Base-by-base conservation (phyloP, 2,888 invertebrate species). In the Cryptocheilus praepositus region DNA sequence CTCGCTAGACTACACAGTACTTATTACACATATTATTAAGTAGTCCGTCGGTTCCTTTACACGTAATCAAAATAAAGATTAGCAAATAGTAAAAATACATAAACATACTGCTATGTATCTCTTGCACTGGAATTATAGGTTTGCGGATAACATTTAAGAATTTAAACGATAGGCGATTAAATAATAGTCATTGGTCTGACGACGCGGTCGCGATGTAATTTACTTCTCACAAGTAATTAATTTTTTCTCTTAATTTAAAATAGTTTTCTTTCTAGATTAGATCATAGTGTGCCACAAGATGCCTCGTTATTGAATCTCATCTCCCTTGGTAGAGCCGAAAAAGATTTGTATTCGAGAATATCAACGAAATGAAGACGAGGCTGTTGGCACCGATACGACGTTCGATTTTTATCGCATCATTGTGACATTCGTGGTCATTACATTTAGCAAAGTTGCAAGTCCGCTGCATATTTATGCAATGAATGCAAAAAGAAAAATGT, bases 181-280 rank as follows among this genome's bases (percentile, higher is more conserved):
- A 86, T 71, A 82, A 86, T 87, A 87, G 80, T 87, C 85, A 87
- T 87, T 87, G 86, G 87, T 87, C 85, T 85, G 81, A 82, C 81
- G 81, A 84, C 81, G 81, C 81, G 77, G 81, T 84, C 82, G 78
- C 77, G 81, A 77, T 81, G 80, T 73, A 76, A 58, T 68, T 77
- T 73, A 77, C 61, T 45, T 67, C 62, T 69, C 59, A 76, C 62
- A 64, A 73, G 70, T 71, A 74, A 70, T 51, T 15, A 46, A 22
- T 18, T 52, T 53, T 57, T 53, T 68, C 15, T 16, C 62, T 66
- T 68, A 74, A 74, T 60, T 46, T 1, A 67, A 79, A 62, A 70
- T 68, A 57, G 65, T 61, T 70, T 68, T 44, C 44, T 44, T 49
- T 16, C 49, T 18, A 49, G 2, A 49, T 3, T 49, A 49, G 49